These are phyloP conservation scores for Scolopax bukidnonensis DNA, from an alignment of 2,797 vertebrate genomes.

Conservation along the genomic window DNA sequence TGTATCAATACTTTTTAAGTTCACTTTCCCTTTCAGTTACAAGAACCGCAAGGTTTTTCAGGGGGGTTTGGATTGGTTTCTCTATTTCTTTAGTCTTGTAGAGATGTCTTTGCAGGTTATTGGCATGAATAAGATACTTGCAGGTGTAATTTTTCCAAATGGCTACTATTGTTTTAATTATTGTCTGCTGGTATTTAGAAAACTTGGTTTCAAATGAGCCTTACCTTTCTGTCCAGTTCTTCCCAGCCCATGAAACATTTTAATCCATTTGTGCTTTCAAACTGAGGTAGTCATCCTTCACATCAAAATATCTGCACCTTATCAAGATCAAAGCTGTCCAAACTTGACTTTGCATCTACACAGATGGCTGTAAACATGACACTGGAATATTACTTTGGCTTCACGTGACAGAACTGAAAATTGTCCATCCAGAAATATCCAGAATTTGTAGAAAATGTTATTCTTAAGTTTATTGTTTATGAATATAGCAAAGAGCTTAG, in stretches of 20 bases:
- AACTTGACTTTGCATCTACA: conserved; percentile 69
- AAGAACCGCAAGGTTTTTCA: background rate
- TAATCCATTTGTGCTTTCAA: conserved; percentile 59
- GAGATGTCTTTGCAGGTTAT: background rate
- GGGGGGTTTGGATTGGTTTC: fast-evolving
- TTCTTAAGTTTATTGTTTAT: conserved; percentile 67
- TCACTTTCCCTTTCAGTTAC: background rate
- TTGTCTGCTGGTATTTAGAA: conserved; percentile 3
- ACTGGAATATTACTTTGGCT: conserved; percentile 63
- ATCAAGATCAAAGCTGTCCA: conserved; percentile 72
- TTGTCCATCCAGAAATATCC: conserved; percentile 66
- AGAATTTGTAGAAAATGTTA: conserved; percentile 62
- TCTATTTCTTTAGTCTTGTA: background rate
- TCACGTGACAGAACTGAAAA: conserved; percentile 76
- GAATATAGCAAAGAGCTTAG: conserved; percentile 56
- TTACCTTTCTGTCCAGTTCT: conserved; percentile 6
- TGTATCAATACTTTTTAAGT: background rate
- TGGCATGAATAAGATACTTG: background rate
- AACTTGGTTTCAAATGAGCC: background rate
- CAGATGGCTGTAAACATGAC: conserved; percentile 72
- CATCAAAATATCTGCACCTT: conserved; percentile 70
- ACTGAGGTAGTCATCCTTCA: conserved; percentile 42
- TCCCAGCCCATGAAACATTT: background rate
- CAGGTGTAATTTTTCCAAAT: background rate
- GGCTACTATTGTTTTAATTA: conserved; percentile 10